These are phyloP conservation scores for Atractosteus spatula DNA, from an alignment of 2,113 vertebrate species.

Conservation along the genomic window DNA sequence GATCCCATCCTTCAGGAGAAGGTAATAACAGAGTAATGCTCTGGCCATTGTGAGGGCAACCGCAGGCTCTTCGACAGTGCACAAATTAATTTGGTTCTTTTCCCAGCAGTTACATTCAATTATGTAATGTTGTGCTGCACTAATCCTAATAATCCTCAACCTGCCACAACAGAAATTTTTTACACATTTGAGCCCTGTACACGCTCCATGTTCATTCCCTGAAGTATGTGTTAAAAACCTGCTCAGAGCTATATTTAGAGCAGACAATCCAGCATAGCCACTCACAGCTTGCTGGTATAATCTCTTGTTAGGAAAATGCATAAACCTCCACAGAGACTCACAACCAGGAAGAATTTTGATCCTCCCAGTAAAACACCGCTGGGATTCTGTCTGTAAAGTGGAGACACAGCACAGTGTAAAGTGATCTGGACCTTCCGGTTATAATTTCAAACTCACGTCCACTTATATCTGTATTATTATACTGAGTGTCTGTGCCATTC, in stretches of 20 bases:
- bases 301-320: too few species aligned
- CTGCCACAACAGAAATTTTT: conserved; percentile 26
- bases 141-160: conserved; percentile 41
- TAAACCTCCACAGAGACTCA: too few species aligned
- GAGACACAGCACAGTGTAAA: too few species aligned
- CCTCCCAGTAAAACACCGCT: neutral
- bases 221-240: conserved; percentile 1
- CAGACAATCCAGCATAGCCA: neutral
- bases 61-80: too few species aligned
- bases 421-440: too few species aligned
- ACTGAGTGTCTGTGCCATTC: too few species aligned
- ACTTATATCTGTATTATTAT: too few species aligned
- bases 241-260: neutral
- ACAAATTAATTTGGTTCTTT: neutral
- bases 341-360: neutral
- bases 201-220: conserved; percentile 20
- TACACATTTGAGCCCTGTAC: conserved; percentile 15
- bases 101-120: conserved; percentile 33
- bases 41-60: too few species aligned
- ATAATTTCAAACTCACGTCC: too few species aligned
- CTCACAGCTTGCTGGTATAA: neutral
- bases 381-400: too few species aligned
- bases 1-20: too few species aligned
- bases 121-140: conserved; percentile 34
- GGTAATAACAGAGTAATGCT: too few species aligned